A percentile compares a stretch with the other conserved stretches of the same genome.
These are phyloP conservation scores for Triplophysa yarkandensis DNA, from an alignment of 2,797 vertebrate species.

Conservation along the genomic window DNA sequence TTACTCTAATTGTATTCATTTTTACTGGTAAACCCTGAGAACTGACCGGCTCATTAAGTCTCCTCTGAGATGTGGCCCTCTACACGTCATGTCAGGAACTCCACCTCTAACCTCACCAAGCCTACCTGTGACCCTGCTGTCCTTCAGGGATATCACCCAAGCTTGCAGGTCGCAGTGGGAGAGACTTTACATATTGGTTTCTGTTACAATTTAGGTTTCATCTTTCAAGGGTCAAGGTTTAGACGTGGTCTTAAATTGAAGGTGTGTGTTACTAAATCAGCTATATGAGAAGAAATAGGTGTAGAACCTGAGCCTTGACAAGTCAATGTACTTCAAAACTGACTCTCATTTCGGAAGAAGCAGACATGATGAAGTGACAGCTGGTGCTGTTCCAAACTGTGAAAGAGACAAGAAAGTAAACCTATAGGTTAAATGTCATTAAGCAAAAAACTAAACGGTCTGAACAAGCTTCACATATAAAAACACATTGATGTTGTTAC, in stretches of 20 bases:
- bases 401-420: not conserved
- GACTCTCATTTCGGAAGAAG: slow-evolving; percentile 22
- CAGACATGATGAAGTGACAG: slow-evolving; percentile 15
- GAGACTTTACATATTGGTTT: slow-evolving; percentile 24
- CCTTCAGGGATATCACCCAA: slow-evolving; percentile 41
- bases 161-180: slow-evolving; percentile 11
- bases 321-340: not conserved
- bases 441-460: too few relatives aligned
- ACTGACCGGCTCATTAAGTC: slow-evolving; percentile 32
- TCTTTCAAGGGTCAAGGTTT: not conserved
- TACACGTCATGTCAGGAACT: slow-evolving; percentile 14
- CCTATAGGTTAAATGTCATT: too few relatives aligned
- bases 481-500: too few relatives aligned
- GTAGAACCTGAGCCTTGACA: slow-evolving; percentile 1
- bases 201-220: slow-evolving; percentile 6
- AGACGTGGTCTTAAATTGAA: slow-evolving; percentile 4
- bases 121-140: slow-evolving; percentile 45
- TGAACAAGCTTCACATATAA: too few relatives aligned
- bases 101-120: slow-evolving; percentile 42
- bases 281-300: slow-evolving; percentile 16
- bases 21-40: slow-evolving; percentile 20
- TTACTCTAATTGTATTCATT: slow-evolving; percentile 10
- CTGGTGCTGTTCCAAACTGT: slow-evolving; percentile 24
- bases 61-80: slow-evolving; percentile 18
- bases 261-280: not conserved